Evolutionary conservation across 2,113 vertebrate species (phyloP).

Genomic region (Physeter macrocephalus): DNA sequence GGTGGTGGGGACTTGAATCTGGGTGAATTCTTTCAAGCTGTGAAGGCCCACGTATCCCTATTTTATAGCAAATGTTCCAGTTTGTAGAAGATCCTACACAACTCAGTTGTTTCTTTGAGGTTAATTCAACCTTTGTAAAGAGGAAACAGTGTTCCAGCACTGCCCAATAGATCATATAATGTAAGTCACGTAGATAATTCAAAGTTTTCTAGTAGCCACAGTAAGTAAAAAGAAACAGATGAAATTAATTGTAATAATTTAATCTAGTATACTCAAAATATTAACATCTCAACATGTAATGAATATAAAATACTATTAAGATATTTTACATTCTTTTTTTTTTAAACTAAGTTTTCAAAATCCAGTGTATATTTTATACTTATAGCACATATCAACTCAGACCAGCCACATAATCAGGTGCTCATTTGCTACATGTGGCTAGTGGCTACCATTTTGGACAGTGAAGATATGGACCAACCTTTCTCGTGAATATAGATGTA

Average conservation of each 20-base stretch:
- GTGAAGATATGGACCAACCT: neutral
- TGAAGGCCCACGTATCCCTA: no score
- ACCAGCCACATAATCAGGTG: neutral
- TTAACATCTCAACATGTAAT: neutral
- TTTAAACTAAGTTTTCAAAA: neutral
- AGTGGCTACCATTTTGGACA: neutral
- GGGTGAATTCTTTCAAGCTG: neutral
- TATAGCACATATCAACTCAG: rapidly evolving
- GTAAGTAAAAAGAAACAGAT: neutral
- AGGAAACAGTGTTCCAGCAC: neutral
- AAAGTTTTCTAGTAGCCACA: neutral
- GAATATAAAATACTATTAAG: neutral
- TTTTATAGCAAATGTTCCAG: neutral
- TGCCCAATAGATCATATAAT: neutral
- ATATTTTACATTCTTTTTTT: neutral
- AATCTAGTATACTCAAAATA: neutral
- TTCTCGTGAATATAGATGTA: neutral
- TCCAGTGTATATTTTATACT: neutral
- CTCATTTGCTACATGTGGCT: neutral
- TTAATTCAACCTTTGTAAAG: neutral
- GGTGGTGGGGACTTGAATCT: neutral
- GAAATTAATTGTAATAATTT: neutral
- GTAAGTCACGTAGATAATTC: neutral
- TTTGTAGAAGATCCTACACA: neutral
- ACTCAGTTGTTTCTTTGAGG: neutral